Evolutionary conservation across 2,113 vertebrate species (phyloP).

Genomic region (Channa argus): DNA sequence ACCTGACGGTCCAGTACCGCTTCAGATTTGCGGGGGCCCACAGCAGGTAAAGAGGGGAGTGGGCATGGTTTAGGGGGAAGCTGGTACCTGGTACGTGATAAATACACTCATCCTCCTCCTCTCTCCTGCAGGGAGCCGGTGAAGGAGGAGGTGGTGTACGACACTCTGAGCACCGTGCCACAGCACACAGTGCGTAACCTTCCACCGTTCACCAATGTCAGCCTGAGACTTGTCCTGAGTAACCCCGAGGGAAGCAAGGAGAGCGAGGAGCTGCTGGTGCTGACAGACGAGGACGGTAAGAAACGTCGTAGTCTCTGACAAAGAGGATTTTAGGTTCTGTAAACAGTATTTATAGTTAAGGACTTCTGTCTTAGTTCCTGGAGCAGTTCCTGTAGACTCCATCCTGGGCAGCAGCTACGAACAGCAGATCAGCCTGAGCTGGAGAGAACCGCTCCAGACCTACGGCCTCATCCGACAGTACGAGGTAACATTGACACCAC

Average conservation of each 20-base stretch:
- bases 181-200: constrained; percentile 92
- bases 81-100: too few relatives aligned
- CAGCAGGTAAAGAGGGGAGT: constrained; percentile 56
- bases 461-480: constrained; percentile 95
- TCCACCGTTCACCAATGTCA: constrained; percentile 94
- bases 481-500: constrained; percentile 84
- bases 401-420: constrained; percentile 94
- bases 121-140: constrained; percentile 71
- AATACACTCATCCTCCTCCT: too few relatives aligned
- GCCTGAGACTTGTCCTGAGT: constrained; percentile 90
- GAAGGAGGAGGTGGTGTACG: constrained; percentile 92
- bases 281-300: constrained; percentile 95
- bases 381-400: constrained; percentile 91
- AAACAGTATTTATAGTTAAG: too few relatives aligned
- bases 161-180: constrained; percentile 84
- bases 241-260: constrained; percentile 93
- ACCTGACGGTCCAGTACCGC: constrained; percentile 93
- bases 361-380: constrained; percentile 83
- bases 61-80: neutral
- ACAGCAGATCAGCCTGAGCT: constrained; percentile 95
- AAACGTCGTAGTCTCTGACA: neutral
- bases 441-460: constrained; percentile 92
- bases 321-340: too few relatives aligned
- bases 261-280: constrained; percentile 90
- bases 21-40: constrained; percentile 83